Evolutionary conservation across 1,140 invertebrate genomes (phyloP).

Genomic region (Dolichoris vasculosae): DNA sequence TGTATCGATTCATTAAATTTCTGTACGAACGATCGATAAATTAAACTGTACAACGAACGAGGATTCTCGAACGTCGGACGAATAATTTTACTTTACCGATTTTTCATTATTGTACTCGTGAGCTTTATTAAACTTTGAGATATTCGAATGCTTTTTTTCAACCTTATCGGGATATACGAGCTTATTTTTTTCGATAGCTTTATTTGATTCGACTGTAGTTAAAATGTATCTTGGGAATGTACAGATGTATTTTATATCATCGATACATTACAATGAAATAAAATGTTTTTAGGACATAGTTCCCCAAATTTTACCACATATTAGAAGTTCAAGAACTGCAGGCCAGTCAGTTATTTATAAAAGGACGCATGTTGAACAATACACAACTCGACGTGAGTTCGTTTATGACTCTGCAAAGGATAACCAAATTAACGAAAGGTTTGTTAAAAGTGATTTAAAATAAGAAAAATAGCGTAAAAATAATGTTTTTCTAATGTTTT

Average conservation of each 20-base stretch:
- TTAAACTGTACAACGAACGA: too few relatives aligned
- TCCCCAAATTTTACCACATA: constrained; percentile 47
- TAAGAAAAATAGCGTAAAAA: neutral
- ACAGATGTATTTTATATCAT: neutral
- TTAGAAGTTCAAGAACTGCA: constrained; percentile 44
- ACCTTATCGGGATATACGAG: too few relatives aligned
- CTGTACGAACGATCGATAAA: too few relatives aligned
- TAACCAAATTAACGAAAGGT: constrained; percentile 50
- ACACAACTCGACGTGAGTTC: constrained; percentile 34
- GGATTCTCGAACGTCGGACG: too few relatives aligned
- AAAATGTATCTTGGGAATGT: too few relatives aligned
- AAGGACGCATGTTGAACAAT: constrained; percentile 60
- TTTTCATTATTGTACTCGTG: too few relatives aligned
- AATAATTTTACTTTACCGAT: too few relatives aligned
- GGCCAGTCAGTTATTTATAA: constrained; percentile 57
- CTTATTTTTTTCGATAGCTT: too few relatives aligned
- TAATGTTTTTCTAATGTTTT: neutral
- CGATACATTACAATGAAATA: neutral
- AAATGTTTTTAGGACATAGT: constrained; percentile 52
- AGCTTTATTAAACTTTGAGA: too few relatives aligned
- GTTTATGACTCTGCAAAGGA: constrained; percentile 41
- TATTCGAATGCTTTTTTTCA: too few relatives aligned
- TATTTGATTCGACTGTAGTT: too few relatives aligned
- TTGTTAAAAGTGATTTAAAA: constrained; percentile 14
- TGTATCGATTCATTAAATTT: too few relatives aligned